Percentiles rank a stretch among this genome's conserved stretches.
Conservation (phyloP, 2,888 invertebrate genomes). For the Dioctria rufipes region DNA sequence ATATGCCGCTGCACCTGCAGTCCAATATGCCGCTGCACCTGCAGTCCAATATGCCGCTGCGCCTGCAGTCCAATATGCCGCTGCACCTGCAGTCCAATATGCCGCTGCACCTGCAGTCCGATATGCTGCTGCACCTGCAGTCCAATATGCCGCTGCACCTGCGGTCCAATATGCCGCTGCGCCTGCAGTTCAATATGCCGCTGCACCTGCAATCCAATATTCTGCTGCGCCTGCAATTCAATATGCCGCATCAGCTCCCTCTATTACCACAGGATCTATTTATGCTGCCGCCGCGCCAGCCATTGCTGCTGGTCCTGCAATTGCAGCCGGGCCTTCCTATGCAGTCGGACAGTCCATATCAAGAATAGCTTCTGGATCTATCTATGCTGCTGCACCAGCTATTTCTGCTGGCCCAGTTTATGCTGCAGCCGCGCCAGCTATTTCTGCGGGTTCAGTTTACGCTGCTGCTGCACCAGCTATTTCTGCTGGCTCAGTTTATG, state of each 20-base stretch:
- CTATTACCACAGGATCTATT: conserved; percentile 66
- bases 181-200: conserved; percentile 32
- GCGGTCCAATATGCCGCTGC: conserved; percentile 34
- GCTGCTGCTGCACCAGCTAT: conserved; percentile 63
- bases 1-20: conserved; percentile 59
- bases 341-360: conserved; percentile 62
- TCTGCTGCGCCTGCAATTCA: conserved; percentile 62
- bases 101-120: conserved; percentile 33
- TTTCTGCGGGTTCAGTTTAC: conserved; percentile 62
- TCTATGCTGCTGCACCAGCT: conserved; percentile 60
- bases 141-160: conserved; percentile 55
- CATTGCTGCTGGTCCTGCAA: conserved; percentile 52
- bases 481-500: conserved; percentile 53
- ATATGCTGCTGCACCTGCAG: conserved; percentile 33
- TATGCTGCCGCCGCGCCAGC: conserved; percentile 57
- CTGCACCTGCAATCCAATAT: conserved; percentile 55
- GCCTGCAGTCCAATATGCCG: conserved; percentile 28
- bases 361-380: conserved; percentile 53
- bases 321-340: conserved; percentile 57
- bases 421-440: conserved; percentile 58
- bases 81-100: conserved; percentile 56
- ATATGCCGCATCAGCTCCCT: conserved; percentile 67
- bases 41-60: conserved; percentile 60
- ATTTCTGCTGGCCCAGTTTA: conserved; percentile 32
- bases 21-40: conserved; percentile 62